Base-by-base conservation (phyloP, 2,888 invertebrate genomes). In the Synergus gifuensis region DNA sequence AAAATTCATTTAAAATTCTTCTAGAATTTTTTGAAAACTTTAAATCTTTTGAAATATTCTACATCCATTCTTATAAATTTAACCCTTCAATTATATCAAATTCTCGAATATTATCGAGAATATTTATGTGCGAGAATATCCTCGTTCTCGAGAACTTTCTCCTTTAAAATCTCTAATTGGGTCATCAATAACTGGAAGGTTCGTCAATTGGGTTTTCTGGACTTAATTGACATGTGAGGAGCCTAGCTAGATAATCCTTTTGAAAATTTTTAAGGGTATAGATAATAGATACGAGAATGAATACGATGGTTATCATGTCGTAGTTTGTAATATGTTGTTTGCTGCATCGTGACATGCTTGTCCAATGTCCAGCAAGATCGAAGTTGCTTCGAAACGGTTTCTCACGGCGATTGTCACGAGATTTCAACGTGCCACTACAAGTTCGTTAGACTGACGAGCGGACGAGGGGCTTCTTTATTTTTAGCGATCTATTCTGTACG, bases 391-490 rank as follows among this genome's bases (percentile, higher is more conserved):
- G 18, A 73, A 54, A 73, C 54, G 54, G 36, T 73, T 54, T 49
- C 49, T 49, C 49, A 73, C 28, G 73, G 73, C 73, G 73, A 73
- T 73, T 73, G 73, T 73, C 73, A 40, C 42, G n/a, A 42, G 64
- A 54, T 73, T 54, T 73, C 12, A 46, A 49, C 63, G 63, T 63
- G 36, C 36, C 36, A 63, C 64, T 40, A 42, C 64, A 42, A 40
- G 40, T 73, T 73, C 49, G 73, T 73, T 73, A 73, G 73, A 73
- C 54, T 73, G 73, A 40, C 73, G 73, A 54, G 69, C 16, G 49
- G 36, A 73, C 73, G 73, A 73, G 73, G 73, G 73, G 73, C 73
- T 73, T 73, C 73, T 73, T 73, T 73, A 73, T 73, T 73, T 73
- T 73, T 73, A 73, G 73, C 73, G 54, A 73, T 54, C 49, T 73